Evolutionary conservation across 2,888 invertebrate genomes (phyloP), one percentile per base, ranked within the genome.

Genomic region (Poecilobothrus nobilitatus): DNA sequence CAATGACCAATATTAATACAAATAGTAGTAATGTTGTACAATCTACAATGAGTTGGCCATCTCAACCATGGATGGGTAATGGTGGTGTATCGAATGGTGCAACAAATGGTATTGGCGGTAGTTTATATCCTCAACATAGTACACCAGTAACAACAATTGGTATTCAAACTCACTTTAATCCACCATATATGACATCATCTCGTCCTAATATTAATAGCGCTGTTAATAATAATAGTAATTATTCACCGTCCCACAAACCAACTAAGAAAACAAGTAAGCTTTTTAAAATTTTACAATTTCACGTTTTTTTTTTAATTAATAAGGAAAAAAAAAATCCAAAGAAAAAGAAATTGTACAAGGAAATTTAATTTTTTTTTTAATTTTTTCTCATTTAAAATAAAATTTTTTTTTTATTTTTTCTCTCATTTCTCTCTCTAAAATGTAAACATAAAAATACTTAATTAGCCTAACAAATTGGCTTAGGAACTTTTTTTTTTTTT

Each of bases 241-340:
- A 77, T 73, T 76, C 76, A 76, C 76, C 78, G 76, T 76, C 84
- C 74, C 81, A 83, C 77, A 84, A 84, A 79, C 83, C 89, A 75
- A 89, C 89, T 75, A 91, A 91, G 84, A 85, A 85, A 79, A 83
- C 84, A 76, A 84, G 85, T 82, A 77, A 82, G 78, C 82, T 68
- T 62, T 6, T n/a, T 27, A 44, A 15, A 15, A 15, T 15, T 44
- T 44, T 44, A 41, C 10, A 41, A 9, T 9, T 9, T 10, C 41
- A 41, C 7, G 41, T 9, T 41, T 41, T 10, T 9, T 10, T 41
- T 41, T 41, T 9, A 41, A 41, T 10, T 9, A 7, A 41, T 41
- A 7, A 41, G 10, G 10, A 10, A 9, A 41, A 9, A n/a, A n/a
- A n/a, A n/a, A n/a, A n/a, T n/a, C n/a, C n/a, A n/a, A n/a, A n/a